A percentile compares a stretch with the other conserved stretches of the same genome.
Conservation (phyloP, 2,113 vertebrate species). For the Cryptoleucopteryx plumbea region DNA sequence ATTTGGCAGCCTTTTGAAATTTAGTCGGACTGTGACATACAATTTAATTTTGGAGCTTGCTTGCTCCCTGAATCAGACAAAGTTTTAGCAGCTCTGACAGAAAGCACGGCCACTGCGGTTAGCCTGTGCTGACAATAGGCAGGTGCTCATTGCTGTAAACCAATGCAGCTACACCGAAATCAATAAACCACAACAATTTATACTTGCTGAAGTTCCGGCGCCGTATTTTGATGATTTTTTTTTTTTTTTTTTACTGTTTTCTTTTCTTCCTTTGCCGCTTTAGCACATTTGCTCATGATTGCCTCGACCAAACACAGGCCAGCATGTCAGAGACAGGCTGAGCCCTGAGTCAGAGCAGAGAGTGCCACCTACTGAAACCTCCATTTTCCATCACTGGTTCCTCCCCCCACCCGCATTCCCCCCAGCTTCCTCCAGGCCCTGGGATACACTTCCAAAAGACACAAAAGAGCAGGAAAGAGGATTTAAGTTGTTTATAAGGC, state of each 20-base stretch:
- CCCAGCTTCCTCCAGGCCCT: not conserved
- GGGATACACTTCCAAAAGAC: slow-evolving; percentile 14
- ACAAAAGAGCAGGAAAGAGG: slow-evolving; percentile 27
- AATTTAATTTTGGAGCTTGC: not conserved
- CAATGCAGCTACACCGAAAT: not conserved
- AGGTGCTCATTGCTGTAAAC: not conserved
- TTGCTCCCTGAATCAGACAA: not conserved
- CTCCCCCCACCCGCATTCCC: not conserved
- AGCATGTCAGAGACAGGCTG: not conserved
- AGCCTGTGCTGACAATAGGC: not conserved
- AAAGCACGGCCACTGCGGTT: not conserved
- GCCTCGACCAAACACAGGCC: not conserved
- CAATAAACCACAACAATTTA: not conserved
- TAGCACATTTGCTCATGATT: not conserved
- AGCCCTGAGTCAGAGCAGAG: not conserved
- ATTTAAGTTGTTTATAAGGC: slow-evolving; percentile 17
- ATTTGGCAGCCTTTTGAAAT: not conserved
- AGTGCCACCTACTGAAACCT: slow-evolving; percentile 47
- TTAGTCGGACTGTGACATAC: not conserved
- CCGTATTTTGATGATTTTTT: not conserved
- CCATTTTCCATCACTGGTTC: not conserved
- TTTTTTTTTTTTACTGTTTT: not conserved
- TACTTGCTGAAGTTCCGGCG: not conserved
- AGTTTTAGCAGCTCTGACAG: not conserved
- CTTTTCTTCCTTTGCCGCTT: not conserved